phyloP scores from a whole-genome alignment of 1,140 invertebrate genomes.

The Orussus abietinus region DNA sequence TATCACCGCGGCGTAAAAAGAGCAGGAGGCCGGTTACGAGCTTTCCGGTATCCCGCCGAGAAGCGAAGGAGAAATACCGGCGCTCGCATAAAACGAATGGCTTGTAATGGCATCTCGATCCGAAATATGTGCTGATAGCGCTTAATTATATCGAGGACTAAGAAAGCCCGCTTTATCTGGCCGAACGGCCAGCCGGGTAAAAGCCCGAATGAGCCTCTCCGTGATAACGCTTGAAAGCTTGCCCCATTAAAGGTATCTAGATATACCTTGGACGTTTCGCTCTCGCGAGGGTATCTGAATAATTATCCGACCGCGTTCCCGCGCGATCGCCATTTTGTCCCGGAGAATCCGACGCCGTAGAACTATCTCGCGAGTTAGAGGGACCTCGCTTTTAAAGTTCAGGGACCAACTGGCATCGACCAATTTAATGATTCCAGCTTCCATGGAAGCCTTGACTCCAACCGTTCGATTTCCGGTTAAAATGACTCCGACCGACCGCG shows the following conservation, averaged over 20 bases:
- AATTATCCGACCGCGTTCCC: slow-evolving; percentile 21
- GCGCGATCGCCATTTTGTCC: slow-evolving; percentile 17
- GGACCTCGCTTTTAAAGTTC: no score
- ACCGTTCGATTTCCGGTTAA: no score
- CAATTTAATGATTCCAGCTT: no score
- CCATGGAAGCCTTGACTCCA: no score
- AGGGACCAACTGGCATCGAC: no score
- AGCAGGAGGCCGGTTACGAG: no score
- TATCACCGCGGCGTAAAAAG: no score
- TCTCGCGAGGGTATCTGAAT: slow-evolving; percentile 18
- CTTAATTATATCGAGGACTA: slow-evolving; percentile 21
- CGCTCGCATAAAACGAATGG: slow-evolving; percentile 7
- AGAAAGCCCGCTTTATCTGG: slow-evolving; percentile 19
- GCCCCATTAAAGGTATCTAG: slow-evolving; percentile 25
- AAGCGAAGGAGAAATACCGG: slow-evolving; percentile 1
- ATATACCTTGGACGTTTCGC: slow-evolving; percentile 18
- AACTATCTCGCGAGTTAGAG: no score
- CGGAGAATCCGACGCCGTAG: slow-evolving; percentile 12
- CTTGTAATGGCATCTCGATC: slow-evolving; percentile 11
- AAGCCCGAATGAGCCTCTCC: slow-evolving; percentile 18
- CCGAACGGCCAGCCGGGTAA: slow-evolving; percentile 13
- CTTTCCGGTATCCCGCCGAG: no score
- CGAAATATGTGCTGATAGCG: slow-evolving; percentile 14
- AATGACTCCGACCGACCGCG: no score
- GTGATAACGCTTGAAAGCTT: slow-evolving; percentile 25